Evolutionary conservation across 2,113 vertebrate genomes (phyloP).

Genomic region (Chloropsis hardwickii): DNA sequence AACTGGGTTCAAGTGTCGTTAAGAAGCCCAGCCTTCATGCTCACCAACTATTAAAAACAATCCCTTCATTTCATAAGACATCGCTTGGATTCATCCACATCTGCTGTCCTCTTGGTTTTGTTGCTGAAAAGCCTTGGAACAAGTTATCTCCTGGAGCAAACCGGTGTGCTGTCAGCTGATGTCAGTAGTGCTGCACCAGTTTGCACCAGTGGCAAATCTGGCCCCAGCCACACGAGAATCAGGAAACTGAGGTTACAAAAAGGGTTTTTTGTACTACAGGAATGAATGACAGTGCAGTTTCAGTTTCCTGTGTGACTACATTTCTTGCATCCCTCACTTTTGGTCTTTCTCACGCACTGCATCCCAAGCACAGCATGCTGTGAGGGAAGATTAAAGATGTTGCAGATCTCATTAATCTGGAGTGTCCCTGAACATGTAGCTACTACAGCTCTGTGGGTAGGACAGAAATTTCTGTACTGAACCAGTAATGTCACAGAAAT

Average conservation of each 20-base stretch:
- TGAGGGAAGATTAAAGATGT: background rate
- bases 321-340: background rate
- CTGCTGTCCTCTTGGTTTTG: background rate
- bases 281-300: slow-evolving; percentile 53
- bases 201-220: slow-evolving; percentile 40
- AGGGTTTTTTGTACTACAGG: slow-evolving; percentile 48
- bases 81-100: background rate
- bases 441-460: background rate
- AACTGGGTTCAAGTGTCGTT: background rate
- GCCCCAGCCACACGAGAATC: slow-evolving; percentile 20
- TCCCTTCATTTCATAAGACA: background rate
- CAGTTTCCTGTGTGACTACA: slow-evolving; percentile 41
- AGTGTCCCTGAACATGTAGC: background rate
- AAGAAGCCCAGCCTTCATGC: background rate
- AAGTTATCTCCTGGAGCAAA: background rate
- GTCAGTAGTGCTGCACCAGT: background rate
- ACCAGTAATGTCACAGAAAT: background rate
- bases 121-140: background rate
- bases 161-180: background rate
- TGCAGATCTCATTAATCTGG: slow-evolving; percentile 18
- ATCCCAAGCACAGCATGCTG: slow-evolving; percentile 14
- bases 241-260: slow-evolving; percentile 59
- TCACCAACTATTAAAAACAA: background rate
- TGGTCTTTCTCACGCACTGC: slow-evolving; percentile 30
- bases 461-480: background rate